Base-by-base conservation (phyloP, 2,888 invertebrate genomes). In the Nebria brevicollis region DNA sequence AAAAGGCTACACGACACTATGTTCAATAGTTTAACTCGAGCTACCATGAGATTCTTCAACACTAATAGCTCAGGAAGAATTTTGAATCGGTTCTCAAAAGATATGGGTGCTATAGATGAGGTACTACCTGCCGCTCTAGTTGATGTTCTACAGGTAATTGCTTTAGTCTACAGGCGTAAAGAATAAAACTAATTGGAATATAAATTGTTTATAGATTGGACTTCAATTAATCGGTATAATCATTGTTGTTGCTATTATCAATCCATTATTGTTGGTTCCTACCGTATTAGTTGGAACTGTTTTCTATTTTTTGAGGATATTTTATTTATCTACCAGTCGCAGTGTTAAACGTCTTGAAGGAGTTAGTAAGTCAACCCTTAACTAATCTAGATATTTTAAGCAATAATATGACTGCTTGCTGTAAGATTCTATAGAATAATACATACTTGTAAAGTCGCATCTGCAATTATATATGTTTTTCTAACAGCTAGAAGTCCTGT, bases 291-390 rank as follows among this genome's bases (percentile, higher is more conserved):
- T 96, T 7, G 91, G 93, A 0, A 83, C 92, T 0, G 85, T 95
- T 6, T 94, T 96, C 87, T 92, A 93, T 82, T 88, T 92, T 10
- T 87, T 96, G 11, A 88, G 96, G 70, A 89, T 91, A 1, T 90
- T 95, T 84, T 96, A 95, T 89, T 90, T 96, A 20, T 87, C 91
- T 65, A 95, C 95, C 4, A 95, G 95, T 41, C 89, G 96, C 42
- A 94, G 94, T 85, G 89, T 96, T 34, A 96, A 94, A 88, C 88
- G 93, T 84, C 90, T 94, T 1, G 94, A 94, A 87, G 93, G 93
- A 84, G 92, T 93, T 34, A 93, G 94, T 94, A 85, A 91, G 92
- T 89, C 84, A 11, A 70, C n/a, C 2, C 15, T 66, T 65, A n/a
- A 65, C 65, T 34, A 65, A 65, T 5, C 65, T 65, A 15, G n/a